These are phyloP conservation scores for Biston stratarius DNA, from an alignment of 2,888 invertebrate species.

Conservation along the genomic window DNA sequence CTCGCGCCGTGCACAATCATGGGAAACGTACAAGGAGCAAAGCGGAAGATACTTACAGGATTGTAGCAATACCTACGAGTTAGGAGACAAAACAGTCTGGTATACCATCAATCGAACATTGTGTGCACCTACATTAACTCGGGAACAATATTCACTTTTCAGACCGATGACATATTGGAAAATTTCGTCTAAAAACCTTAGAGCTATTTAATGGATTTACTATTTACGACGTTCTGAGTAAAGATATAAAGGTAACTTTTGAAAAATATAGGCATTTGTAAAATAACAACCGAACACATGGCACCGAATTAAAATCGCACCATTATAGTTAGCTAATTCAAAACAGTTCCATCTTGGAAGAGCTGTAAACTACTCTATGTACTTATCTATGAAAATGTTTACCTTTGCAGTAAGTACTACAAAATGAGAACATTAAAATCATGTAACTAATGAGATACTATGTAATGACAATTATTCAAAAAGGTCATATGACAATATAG, in stretches of 20 bases:
- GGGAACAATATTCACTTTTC: slow-evolving; percentile 18
- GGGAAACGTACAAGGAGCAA: slow-evolving; percentile 16
- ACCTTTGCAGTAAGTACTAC: slow-evolving; percentile 45
- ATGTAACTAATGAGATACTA: slow-evolving; percentile 46
- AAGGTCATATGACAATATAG: slow-evolving; percentile 40
- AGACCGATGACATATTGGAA: slow-evolving; percentile 40
- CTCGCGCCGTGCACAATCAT: background rate
- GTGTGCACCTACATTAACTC: slow-evolving; percentile 14
- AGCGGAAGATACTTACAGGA: slow-evolving; percentile 31
- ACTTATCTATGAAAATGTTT: slow-evolving; percentile 40
- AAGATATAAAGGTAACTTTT: slow-evolving; percentile 72
- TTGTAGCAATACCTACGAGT: slow-evolving; percentile 33
- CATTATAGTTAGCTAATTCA: slow-evolving; percentile 61
- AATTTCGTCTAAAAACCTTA: slow-evolving; percentile 48
- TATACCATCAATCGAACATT: slow-evolving; percentile 33
- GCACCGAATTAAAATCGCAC: slow-evolving; percentile 81
- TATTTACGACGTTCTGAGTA: slow-evolving; percentile 53
- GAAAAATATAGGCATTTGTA: slow-evolving; percentile 71
- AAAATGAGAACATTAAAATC: slow-evolving; percentile 42
- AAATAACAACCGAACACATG: slow-evolving; percentile 83
- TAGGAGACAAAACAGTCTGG: slow-evolving; percentile 39
- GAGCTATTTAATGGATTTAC: slow-evolving; percentile 45
- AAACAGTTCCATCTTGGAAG: slow-evolving; percentile 55
- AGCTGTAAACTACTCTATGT: slow-evolving; percentile 46
- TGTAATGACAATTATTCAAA: slow-evolving; percentile 40